Evolutionary conservation across 2,888 invertebrate genomes (phyloP).

Genomic region (Habroteleia sp.): DNA sequence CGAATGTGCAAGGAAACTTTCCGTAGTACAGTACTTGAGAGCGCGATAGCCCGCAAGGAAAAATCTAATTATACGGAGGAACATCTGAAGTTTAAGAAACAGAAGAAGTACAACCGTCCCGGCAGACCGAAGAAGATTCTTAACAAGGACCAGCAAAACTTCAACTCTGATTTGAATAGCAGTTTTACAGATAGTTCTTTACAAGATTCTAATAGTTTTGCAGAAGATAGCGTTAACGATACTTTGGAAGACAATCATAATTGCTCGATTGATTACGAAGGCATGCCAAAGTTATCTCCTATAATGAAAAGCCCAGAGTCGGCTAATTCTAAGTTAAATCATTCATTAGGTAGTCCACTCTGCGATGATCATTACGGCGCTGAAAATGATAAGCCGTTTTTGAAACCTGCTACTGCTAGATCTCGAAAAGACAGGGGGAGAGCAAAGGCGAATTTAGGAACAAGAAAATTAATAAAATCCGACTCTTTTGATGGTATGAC

Average conservation of each 20-base stretch:
- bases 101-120: constrained; percentile 75
- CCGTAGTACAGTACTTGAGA: constrained; percentile 84
- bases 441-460: constrained; percentile 70
- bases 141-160: constrained; percentile 47
- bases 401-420: constrained; percentile 75
- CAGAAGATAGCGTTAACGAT: constrained; percentile 67
- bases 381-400: constrained; percentile 75
- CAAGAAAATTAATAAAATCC: constrained; percentile 73
- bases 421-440: constrained; percentile 74
- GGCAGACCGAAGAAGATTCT: constrained; percentile 75
- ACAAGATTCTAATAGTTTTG: constrained; percentile 68
- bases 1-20: constrained; percentile 84
- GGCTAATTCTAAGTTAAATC: constrained; percentile 67
- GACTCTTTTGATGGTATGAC: constrained; percentile 73
- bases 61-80: constrained; percentile 84
- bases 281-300: constrained; percentile 79
- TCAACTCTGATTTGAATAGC: constrained; percentile 69
- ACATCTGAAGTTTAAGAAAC: constrained; percentile 72
- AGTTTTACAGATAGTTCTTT: constrained; percentile 68
- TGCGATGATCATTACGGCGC: constrained; percentile 71
- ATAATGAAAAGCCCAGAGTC: constrained; percentile 72
- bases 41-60: constrained; percentile 88
- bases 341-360: constrained; percentile 68
- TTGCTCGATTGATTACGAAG: constrained; percentile 74
- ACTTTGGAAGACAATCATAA: constrained; percentile 68